Base-by-base conservation (phyloP, 2,113 vertebrate species). In the Aegotheles bennettii region DNA sequence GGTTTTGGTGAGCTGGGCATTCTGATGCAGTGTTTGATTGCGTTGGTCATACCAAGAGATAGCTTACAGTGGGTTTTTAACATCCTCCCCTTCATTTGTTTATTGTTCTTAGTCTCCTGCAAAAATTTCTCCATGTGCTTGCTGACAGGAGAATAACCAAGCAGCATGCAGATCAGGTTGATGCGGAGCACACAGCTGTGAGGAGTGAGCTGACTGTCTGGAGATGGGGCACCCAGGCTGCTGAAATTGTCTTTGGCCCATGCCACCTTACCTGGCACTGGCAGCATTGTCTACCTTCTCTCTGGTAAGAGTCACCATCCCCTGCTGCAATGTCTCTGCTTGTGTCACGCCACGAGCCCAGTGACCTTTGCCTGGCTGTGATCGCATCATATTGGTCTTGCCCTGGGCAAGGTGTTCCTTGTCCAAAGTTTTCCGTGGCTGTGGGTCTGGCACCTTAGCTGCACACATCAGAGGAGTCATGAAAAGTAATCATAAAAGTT, bases 111-210 rank as follows among this genome's bases (percentile, higher is more conserved):
- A 25, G 4, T 45, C 4, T 73, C 16, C 35, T 77, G 29, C 71
- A 83, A 68, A 70, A 83, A 23, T 9, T 26, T 8, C 2, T 42
- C 28, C 7, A 28, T 45, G 25, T 33, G 6, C 16, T 77, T 29
- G 12, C 5, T 77, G 29, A 13, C 38, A 12, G 26, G 60, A 70
- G 33, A 23, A 8, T 25, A 33, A 42, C 3, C 7, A 74, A 64
- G 18, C 24, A 57, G 20, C 23, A 35, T 1, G 2, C 5, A 13
- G 10, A 7, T 48, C 24, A 35, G 42, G 33, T n/a, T 87, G 61
- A 26, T 2, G 2, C 0, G 0, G n/a, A 48, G 18, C 24, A 40
- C 0, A 1, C 7, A 33, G 31, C 10, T 57, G 18, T 1, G 0
- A 31, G 35, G 43, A 68, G 38, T 16, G 38, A 74, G 50, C 12